Evolutionary conservation across 2,113 vertebrate genomes (phyloP).

Genomic region (Neodon shergylaensis): DNA sequence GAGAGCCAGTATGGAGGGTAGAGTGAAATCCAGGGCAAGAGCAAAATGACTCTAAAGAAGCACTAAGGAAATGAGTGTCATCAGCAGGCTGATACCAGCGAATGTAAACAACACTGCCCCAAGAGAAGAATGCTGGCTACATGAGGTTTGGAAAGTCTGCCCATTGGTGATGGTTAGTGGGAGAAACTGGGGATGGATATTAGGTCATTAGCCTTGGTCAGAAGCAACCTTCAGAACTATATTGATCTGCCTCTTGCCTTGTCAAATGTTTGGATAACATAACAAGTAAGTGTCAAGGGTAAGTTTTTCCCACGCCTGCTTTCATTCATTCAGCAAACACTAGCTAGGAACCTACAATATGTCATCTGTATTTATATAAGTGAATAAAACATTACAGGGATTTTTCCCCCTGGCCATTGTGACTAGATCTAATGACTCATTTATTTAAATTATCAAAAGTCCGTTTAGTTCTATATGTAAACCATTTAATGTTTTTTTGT

Average conservation of each 20-base stretch:
- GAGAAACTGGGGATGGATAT: background rate
- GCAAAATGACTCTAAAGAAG: background rate
- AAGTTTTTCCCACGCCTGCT: background rate
- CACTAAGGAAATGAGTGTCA: background rate
- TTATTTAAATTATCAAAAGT: conserved; percentile 22
- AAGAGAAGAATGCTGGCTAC: background rate
- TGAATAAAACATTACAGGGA: background rate
- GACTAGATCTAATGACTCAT: background rate
- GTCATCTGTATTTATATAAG: background rate
- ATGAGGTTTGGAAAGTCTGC: background rate
- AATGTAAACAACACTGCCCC: background rate
- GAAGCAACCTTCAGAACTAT: background rate
- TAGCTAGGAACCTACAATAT: background rate
- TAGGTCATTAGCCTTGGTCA: background rate
- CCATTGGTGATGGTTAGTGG: background rate
- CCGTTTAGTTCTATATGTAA: conserved; percentile 27
- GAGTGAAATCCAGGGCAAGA: background rate
- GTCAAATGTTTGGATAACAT: background rate
- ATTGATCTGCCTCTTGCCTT: background rate
- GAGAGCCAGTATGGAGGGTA: background rate
- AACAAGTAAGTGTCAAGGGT: background rate
- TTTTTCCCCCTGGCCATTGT: background rate
- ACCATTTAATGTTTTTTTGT: background rate
- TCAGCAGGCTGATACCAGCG: background rate
- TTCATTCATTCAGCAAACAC: background rate